phyloP scores from a whole-genome alignment of 1,140 invertebrate genomes.

The Ylistrum balloti region DNA sequence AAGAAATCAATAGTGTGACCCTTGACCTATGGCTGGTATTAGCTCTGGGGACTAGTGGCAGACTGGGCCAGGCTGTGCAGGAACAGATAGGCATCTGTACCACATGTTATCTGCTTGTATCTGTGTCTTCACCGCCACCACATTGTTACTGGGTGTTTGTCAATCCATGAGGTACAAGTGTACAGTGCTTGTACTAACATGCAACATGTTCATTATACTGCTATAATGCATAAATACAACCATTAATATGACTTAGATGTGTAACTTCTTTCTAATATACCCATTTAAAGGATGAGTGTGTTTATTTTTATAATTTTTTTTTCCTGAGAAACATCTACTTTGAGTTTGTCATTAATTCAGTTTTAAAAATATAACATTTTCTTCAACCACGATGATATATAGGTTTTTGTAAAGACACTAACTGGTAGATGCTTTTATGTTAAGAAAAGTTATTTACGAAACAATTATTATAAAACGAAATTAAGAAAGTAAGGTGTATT shows the following conservation, averaged over 20 bases:
- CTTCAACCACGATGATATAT: no score
- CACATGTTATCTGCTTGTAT: constrained; percentile 27
- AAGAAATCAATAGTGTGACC: constrained; percentile 34
- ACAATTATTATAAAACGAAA: neutral
- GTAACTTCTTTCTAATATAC: no score
- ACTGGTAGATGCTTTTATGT: no score
- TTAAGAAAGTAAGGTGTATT: neutral
- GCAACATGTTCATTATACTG: neutral
- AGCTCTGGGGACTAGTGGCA: constrained; percentile 28
- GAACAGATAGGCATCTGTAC: neutral
- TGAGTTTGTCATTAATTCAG: no score
- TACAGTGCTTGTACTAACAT: neutral
- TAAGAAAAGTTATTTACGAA: no score
- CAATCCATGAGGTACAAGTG: constrained; percentile 7
- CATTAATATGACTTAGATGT: no score
- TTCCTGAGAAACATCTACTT: no score
- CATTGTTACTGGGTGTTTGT: neutral
- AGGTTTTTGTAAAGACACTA: no score
- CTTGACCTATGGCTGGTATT: constrained; percentile 12
- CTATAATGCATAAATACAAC: no score
- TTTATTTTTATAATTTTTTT: no score
- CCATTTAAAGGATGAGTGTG: no score
- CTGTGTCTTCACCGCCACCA: neutral
- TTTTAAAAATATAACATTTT: no score
- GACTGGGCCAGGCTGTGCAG: neutral